A percentile compares a stretch with the other conserved stretches of the same genome.
These are phyloP conservation scores for Aphelenchoides besseyi DNA, from an alignment of 1,140 invertebrate genomes.

Conservation along the genomic window DNA sequence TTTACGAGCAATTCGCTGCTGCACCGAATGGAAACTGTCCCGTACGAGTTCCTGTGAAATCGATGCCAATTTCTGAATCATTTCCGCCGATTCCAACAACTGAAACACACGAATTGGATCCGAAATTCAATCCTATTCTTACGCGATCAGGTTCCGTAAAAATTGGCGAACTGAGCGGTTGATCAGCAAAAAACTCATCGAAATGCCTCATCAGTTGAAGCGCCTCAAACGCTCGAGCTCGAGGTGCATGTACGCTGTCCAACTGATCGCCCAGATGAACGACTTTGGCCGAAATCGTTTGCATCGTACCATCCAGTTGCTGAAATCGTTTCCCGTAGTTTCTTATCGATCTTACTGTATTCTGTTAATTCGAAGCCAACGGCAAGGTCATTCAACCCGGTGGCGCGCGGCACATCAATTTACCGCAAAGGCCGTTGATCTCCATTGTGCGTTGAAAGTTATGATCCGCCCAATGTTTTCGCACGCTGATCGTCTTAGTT, in stretches of 20 bases:
- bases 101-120: slow-evolving; percentile 62
- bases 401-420: too few relatives aligned
- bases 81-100: slow-evolving; percentile 92
- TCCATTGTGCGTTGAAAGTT: too few relatives aligned
- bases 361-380: too few relatives aligned
- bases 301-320: slow-evolving; percentile 89
- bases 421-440: too few relatives aligned
- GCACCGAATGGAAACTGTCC: slow-evolving; percentile 62
- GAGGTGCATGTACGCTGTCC: slow-evolving; percentile 89
- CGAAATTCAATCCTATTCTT: slow-evolving; percentile 31
- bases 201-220: slow-evolving; percentile 88
- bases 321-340: slow-evolving; percentile 68
- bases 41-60: slow-evolving; percentile 85
- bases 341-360: too few relatives aligned
- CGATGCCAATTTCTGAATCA: slow-evolving; percentile 91
- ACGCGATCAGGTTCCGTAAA: slow-evolving; percentile 82
- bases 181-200: slow-evolving; percentile 82
- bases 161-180: slow-evolving; percentile 77
- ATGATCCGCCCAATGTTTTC: too few relatives aligned
- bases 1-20: slow-evolving; percentile 55
- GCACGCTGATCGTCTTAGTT: too few relatives aligned
- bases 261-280: slow-evolving; percentile 94
- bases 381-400: not conserved
- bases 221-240: slow-evolving; percentile 87
- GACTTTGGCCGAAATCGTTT: slow-evolving; percentile 91